Base-by-base conservation (phyloP, 1,140 invertebrate species). In the Condylostylus longicornis region DNA sequence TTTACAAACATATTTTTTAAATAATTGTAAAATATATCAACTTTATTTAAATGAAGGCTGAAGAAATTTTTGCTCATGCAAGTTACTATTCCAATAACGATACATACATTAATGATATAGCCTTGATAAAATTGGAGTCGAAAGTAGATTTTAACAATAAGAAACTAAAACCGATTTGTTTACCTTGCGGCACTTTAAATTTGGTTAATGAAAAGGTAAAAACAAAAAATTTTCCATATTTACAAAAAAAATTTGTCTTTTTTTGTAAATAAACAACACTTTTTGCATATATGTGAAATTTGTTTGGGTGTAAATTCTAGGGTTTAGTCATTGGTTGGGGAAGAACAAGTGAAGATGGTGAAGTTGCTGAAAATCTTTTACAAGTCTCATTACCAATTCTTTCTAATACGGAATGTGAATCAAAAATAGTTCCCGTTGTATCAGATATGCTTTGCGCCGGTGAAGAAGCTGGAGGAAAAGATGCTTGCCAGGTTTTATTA, bases 41-140 rank as follows among this genome's bases (percentile, higher is more conserved):
- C 3, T 25, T 28, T 15, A 52, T 66, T 4, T 49, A 58, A 2
- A 46, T 69, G 0, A 63, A 61, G 18, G 57, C 82, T 1, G 47
- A 57, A 2, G 61, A 56, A 4, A 48, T 70, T 0, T 65, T 50
- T 3, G 36, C 70, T 4, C 82, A 87, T 47, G 69, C 76, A 12
- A 62, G 74, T 28, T 87, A 79, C 56, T n/a, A n/a, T n/a, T n/a
- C n/a, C n/a, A 73, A 82, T 53, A 52, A 66, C 2, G 65, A 66
- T 14, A 80, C 69, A 2, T 80, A 75, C 44, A 75, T 85, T 52
- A 82, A 86, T 49, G 85, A 89, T 47, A 83, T 88, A 37, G 83
- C 82, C 0, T 58, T 88, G 2, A 58, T 88, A 14, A 69, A 75
- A 34, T 63, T 89, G 25, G 68, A 75, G 40, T 48, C 66, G n/a